These are phyloP conservation scores for Alcis repandata DNA, from an alignment of 2,888 invertebrate genomes.

Conservation along the genomic window DNA sequence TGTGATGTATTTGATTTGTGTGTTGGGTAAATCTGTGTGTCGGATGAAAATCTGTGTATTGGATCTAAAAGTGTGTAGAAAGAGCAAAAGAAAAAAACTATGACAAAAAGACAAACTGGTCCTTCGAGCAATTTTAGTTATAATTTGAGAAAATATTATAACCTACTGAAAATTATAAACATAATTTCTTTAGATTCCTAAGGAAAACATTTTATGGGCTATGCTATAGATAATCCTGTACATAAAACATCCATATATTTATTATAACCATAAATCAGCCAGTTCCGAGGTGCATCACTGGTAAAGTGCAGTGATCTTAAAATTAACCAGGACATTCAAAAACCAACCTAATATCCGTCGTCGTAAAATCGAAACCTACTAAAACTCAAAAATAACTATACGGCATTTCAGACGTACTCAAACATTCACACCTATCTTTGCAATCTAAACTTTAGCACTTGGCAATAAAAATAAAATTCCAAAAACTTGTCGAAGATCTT, in stretches of 20 bases:
- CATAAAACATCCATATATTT: slow-evolving; percentile 84
- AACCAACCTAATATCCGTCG: slow-evolving; percentile 34
- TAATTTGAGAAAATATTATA: no score
- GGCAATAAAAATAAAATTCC: slow-evolving; percentile 55
- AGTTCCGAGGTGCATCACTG: slow-evolving; percentile 80
- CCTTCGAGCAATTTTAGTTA: no score
- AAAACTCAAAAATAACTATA: slow-evolving; percentile 33
- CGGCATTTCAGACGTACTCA: slow-evolving; percentile 49
- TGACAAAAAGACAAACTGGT: not conserved
- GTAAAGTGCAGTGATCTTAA: slow-evolving; percentile 82
- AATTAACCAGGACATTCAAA: slow-evolving; percentile 46
- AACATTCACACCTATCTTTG: slow-evolving; percentile 53
- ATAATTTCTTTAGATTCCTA: slow-evolving; percentile 13
- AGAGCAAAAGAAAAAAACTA: no score
- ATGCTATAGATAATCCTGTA: slow-evolving; percentile 78
- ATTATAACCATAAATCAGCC: slow-evolving; percentile 84
- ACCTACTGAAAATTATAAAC: not conserved
- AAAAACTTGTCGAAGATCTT: slow-evolving; percentile 7
- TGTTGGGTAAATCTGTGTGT: not conserved
- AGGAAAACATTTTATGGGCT: slow-evolving; percentile 59
- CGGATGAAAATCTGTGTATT: no score
- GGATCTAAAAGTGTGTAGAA: not conserved
- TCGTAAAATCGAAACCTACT: slow-evolving; percentile 39
- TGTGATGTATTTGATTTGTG: slow-evolving; percentile 8
- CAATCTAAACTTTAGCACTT: slow-evolving; percentile 65